phyloP scores from a whole-genome alignment of 2,888 invertebrate genomes.

The Amphipoea lucens region DNA sequence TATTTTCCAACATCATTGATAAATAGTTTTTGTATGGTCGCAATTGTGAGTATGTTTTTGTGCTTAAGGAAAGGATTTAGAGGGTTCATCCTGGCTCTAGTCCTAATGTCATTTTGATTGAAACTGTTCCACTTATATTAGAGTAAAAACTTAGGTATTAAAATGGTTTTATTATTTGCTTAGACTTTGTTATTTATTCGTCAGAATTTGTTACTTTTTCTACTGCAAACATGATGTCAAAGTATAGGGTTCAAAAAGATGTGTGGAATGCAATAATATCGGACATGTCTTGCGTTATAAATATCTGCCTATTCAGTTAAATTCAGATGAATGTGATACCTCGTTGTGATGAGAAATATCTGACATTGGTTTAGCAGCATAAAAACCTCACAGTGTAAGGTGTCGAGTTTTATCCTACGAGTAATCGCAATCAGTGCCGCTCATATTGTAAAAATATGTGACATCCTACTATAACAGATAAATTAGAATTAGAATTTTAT shows the following conservation, averaged over 20 bases:
- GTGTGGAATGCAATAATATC: background rate
- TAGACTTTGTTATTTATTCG: background rate
- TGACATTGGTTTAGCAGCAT: background rate
- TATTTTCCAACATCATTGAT: background rate
- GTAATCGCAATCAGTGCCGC: background rate
- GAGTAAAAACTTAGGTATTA: slow-evolving; percentile 7
- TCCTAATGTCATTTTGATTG: slow-evolving; percentile 55
- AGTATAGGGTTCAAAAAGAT: background rate
- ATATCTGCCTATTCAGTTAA: background rate
- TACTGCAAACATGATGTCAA: background rate
- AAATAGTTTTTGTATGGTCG: slow-evolving; percentile 18
- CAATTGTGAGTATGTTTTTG: slow-evolving; percentile 41
- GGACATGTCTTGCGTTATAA: background rate
- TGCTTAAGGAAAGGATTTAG: slow-evolving; percentile 45
- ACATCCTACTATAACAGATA: too few relatives aligned
- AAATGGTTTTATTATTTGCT: background rate
- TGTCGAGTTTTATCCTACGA: background rate
- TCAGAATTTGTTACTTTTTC: background rate
- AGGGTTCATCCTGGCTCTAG: slow-evolving; percentile 44
- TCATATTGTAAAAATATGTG: too few relatives aligned
- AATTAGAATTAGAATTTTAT: too few relatives aligned
- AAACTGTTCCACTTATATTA: slow-evolving; percentile 22
- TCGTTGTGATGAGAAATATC: background rate
- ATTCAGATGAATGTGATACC: background rate
- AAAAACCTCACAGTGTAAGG: background rate